A percentile compares a stretch with the other conserved stretches of the same genome.
phyloP scores from a whole-genome alignment of 2,113 vertebrate species.

The Microcebus griseorufus region DNA sequence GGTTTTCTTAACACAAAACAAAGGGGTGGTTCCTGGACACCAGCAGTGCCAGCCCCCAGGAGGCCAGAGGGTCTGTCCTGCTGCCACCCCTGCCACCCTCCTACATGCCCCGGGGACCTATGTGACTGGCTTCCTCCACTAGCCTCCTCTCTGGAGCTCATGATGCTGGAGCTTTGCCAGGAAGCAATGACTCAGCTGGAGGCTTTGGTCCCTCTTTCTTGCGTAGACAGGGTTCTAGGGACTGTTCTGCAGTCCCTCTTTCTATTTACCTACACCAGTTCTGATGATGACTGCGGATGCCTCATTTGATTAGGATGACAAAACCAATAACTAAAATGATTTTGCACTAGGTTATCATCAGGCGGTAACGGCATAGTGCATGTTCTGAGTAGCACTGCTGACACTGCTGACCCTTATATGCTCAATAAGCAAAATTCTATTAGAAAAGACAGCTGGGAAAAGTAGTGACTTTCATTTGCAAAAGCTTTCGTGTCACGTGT shows the following conservation, averaged over 20 bases:
- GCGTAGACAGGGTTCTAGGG: background rate
- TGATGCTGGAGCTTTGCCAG: no score
- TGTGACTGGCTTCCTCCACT: no score
- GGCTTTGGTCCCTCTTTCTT: background rate
- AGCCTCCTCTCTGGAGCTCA: no score
- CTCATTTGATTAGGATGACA: background rate
- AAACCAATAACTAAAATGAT: background rate
- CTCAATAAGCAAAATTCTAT: background rate
- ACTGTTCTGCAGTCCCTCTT: background rate
- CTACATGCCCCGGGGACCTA: no score
- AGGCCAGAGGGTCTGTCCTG: no score
- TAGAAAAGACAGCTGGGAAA: conserved; percentile 14
- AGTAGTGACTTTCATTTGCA: background rate
- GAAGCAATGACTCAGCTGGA: conserved; percentile 44
- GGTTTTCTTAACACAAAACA: no score
- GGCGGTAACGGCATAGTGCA: background rate
- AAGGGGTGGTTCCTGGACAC: no score
- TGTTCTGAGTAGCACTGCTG: background rate
- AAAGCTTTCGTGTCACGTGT: background rate
- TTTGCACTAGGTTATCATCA: background rate
- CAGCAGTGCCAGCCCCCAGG: no score
- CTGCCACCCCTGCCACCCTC: no score
- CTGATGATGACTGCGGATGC: background rate
- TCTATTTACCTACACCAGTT: background rate
- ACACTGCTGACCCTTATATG: background rate